Evolutionary conservation across 2,797 vertebrate species (phyloP), one percentile per base, ranked within the genome.

Genomic region (Gallirallus australis): DNA sequence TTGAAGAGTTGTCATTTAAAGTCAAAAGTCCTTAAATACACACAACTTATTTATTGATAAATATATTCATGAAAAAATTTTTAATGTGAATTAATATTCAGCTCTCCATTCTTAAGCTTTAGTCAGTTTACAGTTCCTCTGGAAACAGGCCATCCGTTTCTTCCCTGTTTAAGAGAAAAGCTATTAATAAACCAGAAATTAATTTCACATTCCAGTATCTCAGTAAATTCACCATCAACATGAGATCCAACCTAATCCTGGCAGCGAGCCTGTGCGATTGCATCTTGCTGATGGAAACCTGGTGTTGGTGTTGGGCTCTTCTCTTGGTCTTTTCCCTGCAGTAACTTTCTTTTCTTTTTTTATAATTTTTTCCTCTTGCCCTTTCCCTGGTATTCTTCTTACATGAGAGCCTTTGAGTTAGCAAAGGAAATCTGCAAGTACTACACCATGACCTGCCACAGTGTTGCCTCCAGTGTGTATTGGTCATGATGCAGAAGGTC

Each of bases 171-270:
- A 88, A 35, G 31, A 88, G 50, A 77, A 88, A 83, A 75, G 7
- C 47, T 81, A 53, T 81, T 88, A 81, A 83, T 54, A 95, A 93
- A 45, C 35, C 5, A 37, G 47, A 50, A 82, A 54, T 64, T 57
- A 7, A 24, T 42, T 61, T 21, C 31, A 28, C 5, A 19, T 94
- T 87, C 89, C 78, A 89, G n/a, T 84, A 21, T 72, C 27, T 86
- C 54, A 39, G 57, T 89, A 75, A 68, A 77, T 53, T 40, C 35
- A 64, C 24, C 52, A 70, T 59, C 81, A 60, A 7, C 33, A 61
- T 19, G 5, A 73, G 61, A 92, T 79, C 17, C 64, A 80, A 0
- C 28, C 39, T 88, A 70, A 63, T 66, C 40, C 40, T 68, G 30
- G 33, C 60, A 85, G 60, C 65, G 78, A 56, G 48, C 12, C 75